Evolutionary conservation across 2,113 vertebrate genomes (phyloP).

Genomic region (Pituophis catenifer): DNA sequence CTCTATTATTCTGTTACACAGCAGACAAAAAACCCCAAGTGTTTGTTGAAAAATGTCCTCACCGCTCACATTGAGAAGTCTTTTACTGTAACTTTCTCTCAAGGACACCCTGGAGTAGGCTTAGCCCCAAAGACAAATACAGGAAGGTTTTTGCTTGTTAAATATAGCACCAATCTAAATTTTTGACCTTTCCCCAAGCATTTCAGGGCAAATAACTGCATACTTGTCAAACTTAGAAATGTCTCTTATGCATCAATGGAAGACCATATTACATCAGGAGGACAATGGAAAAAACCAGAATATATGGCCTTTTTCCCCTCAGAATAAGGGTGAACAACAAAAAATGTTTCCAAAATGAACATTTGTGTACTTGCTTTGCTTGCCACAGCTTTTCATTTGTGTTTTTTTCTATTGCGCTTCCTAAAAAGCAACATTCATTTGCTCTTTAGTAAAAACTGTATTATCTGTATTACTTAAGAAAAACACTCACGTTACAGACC

Average conservation of each 20-base stretch:
- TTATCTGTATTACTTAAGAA: constrained; percentile 36
- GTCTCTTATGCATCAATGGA: background rate
- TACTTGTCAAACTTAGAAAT: background rate
- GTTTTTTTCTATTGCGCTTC: constrained; percentile 25
- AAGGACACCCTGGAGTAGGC: background rate
- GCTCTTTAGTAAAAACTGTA: constrained; percentile 42
- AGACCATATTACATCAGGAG: background rate
- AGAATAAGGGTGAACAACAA: background rate
- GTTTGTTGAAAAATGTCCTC: background rate
- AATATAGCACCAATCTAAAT: background rate
- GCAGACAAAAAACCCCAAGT: background rate
- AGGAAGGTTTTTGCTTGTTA: background rate
- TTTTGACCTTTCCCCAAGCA: background rate
- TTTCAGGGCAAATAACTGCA: background rate
- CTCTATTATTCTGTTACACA: background rate
- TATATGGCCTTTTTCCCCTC: background rate
- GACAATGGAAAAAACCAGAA: background rate
- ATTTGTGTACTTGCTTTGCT: background rate
- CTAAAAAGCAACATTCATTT: constrained; percentile 20
- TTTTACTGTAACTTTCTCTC: background rate
- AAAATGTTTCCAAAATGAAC: background rate
- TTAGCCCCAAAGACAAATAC: background rate
- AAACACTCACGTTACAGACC: constrained; percentile 55
- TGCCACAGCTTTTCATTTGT: constrained; percentile 21
- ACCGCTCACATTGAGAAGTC: background rate